Evolutionary conservation across 2,888 invertebrate species (phyloP), one percentile per base, ranked within the genome.

Genomic region (Agapostemon virescens): DNA sequence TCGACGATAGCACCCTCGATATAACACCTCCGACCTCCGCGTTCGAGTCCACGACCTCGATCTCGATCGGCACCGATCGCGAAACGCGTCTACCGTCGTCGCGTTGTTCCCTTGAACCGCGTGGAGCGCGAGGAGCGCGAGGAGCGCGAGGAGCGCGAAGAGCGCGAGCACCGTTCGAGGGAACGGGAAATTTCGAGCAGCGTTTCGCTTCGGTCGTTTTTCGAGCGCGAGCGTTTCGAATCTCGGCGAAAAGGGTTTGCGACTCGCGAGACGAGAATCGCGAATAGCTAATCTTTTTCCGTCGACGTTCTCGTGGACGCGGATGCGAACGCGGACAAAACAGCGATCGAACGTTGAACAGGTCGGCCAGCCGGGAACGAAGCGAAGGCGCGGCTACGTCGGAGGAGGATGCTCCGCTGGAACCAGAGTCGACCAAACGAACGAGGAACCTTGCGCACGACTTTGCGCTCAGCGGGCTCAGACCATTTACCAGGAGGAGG

Each of bases 401-500:
- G 69, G 89, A 86, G 74, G 90, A 90, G 52, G 91, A 91, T 45
- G 82, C 81, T 68, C 88, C 88, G 23, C 86, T 89, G 79, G 87
- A 11, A 11, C 49, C 49, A 11, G 49, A 91, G 74, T 84, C 89
- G 30, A 75, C 89, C 64, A 87, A 88, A 68, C 90, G 85, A 38
- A 85, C 89, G 73, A 84, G 88, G 71, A 90, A 82, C 74, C 82
- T 86, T 15, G 76, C 77, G 26, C 89, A 86, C 73, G 88, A 88
- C 74, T 90, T 91, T 70, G 81, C 88, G 42, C 77, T 90, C n/a
- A 90, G 87, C 85, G 88, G 87, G 68, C 86, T 92, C 42, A 92
- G 93, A 84, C 93, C 93, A 42, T 93, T 93, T 84, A 91, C 91
- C 61, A 89, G 91, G 69, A 90, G 90, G 72, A 93, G 93, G 88